Evolutionary conservation across 2,113 vertebrate species (phyloP).

Genomic region (Chaetodon auriga): DNA sequence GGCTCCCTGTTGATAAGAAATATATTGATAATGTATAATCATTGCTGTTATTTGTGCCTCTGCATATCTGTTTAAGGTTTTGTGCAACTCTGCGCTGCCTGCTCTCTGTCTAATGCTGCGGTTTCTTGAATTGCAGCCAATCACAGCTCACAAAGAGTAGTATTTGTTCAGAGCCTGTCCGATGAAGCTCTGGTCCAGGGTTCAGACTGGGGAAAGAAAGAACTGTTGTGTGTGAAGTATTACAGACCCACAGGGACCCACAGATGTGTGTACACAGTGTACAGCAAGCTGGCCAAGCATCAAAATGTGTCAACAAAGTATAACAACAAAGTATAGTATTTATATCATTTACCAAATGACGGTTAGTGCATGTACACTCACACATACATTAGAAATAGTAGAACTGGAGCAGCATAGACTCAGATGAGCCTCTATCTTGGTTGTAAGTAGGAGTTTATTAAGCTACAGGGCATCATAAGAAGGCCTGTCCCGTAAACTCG

Average conservation of each 20-base stretch:
- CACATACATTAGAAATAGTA: not conserved
- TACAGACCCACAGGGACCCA: not conserved
- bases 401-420: not conserved
- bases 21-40: not conserved
- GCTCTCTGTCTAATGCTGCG: not conserved
- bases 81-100: not conserved
- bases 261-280: not conserved
- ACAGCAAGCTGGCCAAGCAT: not conserved
- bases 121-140: constrained; percentile 1
- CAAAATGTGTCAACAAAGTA: not conserved
- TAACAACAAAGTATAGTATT: not conserved
- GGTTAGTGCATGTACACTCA: not conserved
- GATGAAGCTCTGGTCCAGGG: not conserved
- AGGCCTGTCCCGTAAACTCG: not conserved
- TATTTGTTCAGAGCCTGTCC: constrained; percentile 11
- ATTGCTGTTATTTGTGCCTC: not conserved
- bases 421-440: not conserved
- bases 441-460: not conserved
- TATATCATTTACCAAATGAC: not conserved
- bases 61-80: not conserved
- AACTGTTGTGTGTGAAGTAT: constrained; percentile 26
- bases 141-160: not conserved
- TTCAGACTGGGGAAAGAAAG: constrained; percentile 23
- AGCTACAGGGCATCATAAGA: not conserved
- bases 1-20: not conserved